phyloP scores from a whole-genome alignment of 2,797 vertebrate genomes.

The Taeniopygia guttata region DNA sequence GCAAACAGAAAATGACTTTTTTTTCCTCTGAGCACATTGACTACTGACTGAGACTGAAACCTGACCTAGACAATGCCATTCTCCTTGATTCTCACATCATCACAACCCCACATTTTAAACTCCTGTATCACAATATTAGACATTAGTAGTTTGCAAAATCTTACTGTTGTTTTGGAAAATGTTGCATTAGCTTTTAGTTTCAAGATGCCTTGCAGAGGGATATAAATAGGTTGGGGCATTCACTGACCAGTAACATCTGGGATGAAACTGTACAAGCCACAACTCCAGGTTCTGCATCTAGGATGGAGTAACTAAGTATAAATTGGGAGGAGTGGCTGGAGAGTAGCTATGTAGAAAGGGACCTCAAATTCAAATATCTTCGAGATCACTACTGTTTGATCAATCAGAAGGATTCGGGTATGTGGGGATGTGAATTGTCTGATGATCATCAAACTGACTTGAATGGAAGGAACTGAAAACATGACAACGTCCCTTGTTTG shows the following conservation, averaged over 20 bases:
- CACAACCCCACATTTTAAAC: not conserved
- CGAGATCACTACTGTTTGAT: not conserved
- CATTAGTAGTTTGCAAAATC: not conserved
- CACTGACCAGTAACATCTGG: no score
- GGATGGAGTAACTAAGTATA: not conserved
- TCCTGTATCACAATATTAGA: not conserved
- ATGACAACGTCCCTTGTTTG: not conserved
- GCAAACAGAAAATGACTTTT: not conserved
- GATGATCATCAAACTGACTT: not conserved
- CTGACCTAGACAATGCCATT: not conserved
- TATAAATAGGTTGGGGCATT: not conserved
- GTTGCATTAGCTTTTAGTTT: not conserved
- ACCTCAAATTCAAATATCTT: not conserved
- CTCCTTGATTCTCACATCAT: not conserved
- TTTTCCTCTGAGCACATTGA: not conserved
- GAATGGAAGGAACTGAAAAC: not conserved
- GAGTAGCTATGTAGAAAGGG: not conserved
- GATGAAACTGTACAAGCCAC: not conserved
- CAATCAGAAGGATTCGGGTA: rapidly evolving
- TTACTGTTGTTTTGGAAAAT: not conserved
- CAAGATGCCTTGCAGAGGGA: not conserved
- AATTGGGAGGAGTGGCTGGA: not conserved
- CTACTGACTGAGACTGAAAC: not conserved
- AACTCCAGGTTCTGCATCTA: not conserved
- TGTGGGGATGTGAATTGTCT: not conserved